phyloP scores from a whole-genome alignment of 2,888 invertebrate species.

The Thecocarcelia acutangulata region DNA sequence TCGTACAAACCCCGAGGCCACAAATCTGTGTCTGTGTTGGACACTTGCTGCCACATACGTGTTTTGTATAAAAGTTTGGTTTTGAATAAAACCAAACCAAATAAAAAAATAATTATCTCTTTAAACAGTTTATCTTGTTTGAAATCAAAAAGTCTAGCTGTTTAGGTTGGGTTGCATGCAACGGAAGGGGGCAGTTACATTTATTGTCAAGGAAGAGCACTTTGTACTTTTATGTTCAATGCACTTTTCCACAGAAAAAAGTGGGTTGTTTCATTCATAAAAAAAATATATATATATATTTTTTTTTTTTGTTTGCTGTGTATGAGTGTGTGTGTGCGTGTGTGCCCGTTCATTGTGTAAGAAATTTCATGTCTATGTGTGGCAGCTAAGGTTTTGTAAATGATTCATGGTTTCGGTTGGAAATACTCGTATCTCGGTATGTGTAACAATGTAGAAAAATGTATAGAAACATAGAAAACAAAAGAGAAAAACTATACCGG shows the following conservation, averaged over 20 bases:
- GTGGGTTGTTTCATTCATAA: slow-evolving; percentile 44
- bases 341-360: slow-evolving; percentile 11
- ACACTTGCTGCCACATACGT: slow-evolving; percentile 42
- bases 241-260: slow-evolving; percentile 38
- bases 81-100: slow-evolving; percentile 9
- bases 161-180: not conserved
- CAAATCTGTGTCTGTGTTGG: slow-evolving; percentile 31
- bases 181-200: slow-evolving; percentile 26
- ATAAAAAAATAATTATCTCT: slow-evolving; percentile 8
- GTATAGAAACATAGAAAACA: slow-evolving; percentile 19
- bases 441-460: slow-evolving; percentile 22
- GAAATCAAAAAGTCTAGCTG: slow-evolving; percentile 5
- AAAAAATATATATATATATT: slow-evolving; percentile 29
- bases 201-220: slow-evolving; percentile 59
- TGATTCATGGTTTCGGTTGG: slow-evolving; percentile 50
- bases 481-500: slow-evolving; percentile 32
- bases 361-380: slow-evolving; percentile 8
- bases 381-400: slow-evolving; percentile 44
- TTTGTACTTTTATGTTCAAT: slow-evolving; percentile 55
- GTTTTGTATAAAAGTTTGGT: slow-evolving; percentile 24
- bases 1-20: slow-evolving; percentile 3
- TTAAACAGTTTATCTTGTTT: slow-evolving; percentile 20
- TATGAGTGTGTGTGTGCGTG: slow-evolving; percentile 4
- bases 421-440: slow-evolving; percentile 31
- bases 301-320: no score